Base-by-base conservation (phyloP, 2,888 invertebrate genomes). In the Anoplius nigerrimus region DNA sequence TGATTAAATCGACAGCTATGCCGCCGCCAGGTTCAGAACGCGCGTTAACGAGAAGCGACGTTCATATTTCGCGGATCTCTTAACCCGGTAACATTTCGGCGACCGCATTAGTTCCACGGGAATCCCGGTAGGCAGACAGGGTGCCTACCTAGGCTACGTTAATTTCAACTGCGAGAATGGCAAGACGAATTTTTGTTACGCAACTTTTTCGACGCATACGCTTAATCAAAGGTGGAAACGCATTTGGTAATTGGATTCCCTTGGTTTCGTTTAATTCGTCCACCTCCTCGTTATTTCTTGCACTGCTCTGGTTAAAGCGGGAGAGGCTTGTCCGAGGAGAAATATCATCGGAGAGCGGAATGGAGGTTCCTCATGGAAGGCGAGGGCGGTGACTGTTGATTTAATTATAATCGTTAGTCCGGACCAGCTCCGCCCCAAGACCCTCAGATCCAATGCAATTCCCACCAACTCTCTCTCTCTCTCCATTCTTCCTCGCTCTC, bases 311-410 rank as follows among this genome's bases (percentile, higher is more conserved):
- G 6, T 13, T 34, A 1, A 13, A 6, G 34, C 34, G 34, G 8
- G 34, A 34, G 34, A 34, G 1, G 34, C 11, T 6, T 2, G 34
- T 34, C 34, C 34, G 58, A 34, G 34, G 34, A 63, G 71, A 68
- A 66, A 71, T 64, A 62, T 61, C 68, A 69, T 61, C 70, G 55
- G 52, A 57, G 55, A 45, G 66, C 71, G 77, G 77, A 74, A 81
- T 75, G 79, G 75, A 75, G 82, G 74, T 72, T 77, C 71, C 71
- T 69, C 76, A 76, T 81, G 75, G 76, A 81, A 82, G 77, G 75
- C 82, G 78, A 83, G 85, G 86, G 86, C 86, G 86, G 85, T 82
- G 86, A 86, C 86, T 84, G 86, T 86, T 87, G 86, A 87, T 86
- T 87, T 85, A 86, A 86, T 87, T 87, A 86, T 85, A 82, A 86